Percentiles rank a stretch among this genome's conserved stretches.
Conservation (phyloP, 2,113 vertebrate genomes). For the Garra rufa region DNA sequence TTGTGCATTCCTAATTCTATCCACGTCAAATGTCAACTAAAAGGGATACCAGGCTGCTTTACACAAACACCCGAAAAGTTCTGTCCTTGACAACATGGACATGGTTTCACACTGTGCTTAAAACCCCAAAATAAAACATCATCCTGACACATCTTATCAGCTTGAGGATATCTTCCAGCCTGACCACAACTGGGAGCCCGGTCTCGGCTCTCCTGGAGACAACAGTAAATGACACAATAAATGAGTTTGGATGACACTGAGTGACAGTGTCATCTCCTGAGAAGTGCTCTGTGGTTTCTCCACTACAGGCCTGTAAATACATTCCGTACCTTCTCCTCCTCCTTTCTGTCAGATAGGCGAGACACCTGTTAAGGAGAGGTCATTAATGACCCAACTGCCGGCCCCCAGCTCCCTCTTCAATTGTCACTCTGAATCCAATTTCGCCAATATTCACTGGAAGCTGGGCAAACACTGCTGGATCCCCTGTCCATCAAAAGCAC, state of each 20-base stretch:
- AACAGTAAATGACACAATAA: constrained; percentile 43
- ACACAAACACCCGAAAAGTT: background rate
- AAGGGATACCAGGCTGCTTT: background rate
- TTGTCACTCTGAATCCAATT: constrained; percentile 42
- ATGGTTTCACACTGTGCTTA: background rate
- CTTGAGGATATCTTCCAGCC: constrained; percentile 32
- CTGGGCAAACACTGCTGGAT: constrained; percentile 9
- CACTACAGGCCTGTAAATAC: constrained; percentile 44
- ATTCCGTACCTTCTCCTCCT: constrained; percentile 6
- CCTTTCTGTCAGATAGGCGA: constrained; percentile 38
- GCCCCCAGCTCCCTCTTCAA: constrained; percentile 24
- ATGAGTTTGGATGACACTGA: constrained; percentile 49
- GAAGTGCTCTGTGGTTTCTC: constrained; percentile 24
- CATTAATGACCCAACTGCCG: constrained; percentile 55
- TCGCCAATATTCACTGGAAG: constrained; percentile 20
- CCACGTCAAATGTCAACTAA: background rate
- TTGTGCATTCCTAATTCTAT: background rate
- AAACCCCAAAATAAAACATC: constrained; percentile 30
- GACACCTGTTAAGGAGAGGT: constrained; percentile 42
- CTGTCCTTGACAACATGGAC: constrained; percentile 6
- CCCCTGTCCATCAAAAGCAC: background rate
- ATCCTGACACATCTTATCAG: constrained; percentile 20
- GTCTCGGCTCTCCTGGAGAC: constrained; percentile 34
- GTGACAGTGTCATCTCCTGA: constrained; percentile 49
- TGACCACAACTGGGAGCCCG: background rate